Percentiles rank a stretch among this genome's conserved stretches.
phyloP scores from a whole-genome alignment of 1,140 invertebrate genomes.

The Sinella curviseta region DNA sequence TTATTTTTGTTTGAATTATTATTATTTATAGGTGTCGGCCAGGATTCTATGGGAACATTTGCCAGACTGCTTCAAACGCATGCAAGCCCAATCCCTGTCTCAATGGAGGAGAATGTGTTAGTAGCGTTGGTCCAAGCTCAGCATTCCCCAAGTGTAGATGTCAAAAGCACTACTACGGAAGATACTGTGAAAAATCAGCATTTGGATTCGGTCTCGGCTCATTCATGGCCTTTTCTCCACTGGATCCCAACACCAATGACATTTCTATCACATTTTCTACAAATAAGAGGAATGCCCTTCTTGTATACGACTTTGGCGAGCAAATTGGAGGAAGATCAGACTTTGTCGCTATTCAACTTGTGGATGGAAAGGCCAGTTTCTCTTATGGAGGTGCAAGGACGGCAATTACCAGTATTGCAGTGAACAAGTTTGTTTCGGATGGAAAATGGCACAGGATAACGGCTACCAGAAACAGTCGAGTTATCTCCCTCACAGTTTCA shows the following conservation, averaged over 20 bases:
- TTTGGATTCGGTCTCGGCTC: conserved; percentile 86
- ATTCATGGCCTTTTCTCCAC: conserved; percentile 79
- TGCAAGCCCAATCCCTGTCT: conserved; percentile 87
- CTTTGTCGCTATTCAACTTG: conserved; percentile 85
- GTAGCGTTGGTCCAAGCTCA: conserved; percentile 65
- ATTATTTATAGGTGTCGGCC: too few species aligned
- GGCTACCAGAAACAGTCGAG: conserved; percentile 81
- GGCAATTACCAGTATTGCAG: conserved; percentile 75
- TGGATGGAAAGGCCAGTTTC: conserved; percentile 78
- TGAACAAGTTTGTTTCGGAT: conserved; percentile 72
- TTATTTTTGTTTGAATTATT: conserved; percentile 79
- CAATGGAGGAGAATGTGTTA: conserved; percentile 77
- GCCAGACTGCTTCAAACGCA: conserved; percentile 76
- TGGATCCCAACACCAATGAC: conserved; percentile 84
- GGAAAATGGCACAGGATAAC: conserved; percentile 89
- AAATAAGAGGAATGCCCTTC: conserved; percentile 77
- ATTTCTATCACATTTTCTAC: conserved; percentile 89
- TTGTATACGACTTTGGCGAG: conserved; percentile 86
- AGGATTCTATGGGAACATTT: conserved; percentile 83
- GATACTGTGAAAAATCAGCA: conserved; percentile 84
- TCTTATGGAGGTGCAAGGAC: conserved; percentile 85
- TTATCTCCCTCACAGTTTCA: conserved; percentile 78
- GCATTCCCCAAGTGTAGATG: conserved; percentile 79
- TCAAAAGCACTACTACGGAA: conserved; percentile 78
- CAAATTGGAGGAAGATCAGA: conserved; percentile 84